Evolutionary conservation across 2,888 invertebrate genomes (phyloP), one percentile per base, ranked within the genome.

Genomic region (Meliscaeva auricollis): DNA sequence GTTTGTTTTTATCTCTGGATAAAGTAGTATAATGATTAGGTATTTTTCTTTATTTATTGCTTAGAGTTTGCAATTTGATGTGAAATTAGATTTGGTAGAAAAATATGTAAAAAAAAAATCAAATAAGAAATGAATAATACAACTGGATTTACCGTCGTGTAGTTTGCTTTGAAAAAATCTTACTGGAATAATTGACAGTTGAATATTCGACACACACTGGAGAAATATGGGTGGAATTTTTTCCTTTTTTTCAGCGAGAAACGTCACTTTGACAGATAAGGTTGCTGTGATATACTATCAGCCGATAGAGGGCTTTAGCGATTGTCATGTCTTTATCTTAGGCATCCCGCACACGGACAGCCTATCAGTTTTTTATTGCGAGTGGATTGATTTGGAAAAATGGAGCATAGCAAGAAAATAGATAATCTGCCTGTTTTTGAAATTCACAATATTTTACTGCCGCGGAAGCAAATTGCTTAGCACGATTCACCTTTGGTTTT

Each of bases 101-200:
- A 68, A 38, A 73, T 75, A 41, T 54, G 9, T 41, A n/a, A 48
- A 60, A 30, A 26, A 26, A 26, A 26, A 26, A 26, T 66, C 35
- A 81, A 52, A 56, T 30, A 22, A 73, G 60, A 60, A 52, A 44
- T 62, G 66, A 60, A 81, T 50, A 70, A 66, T 50, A 68, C 64
- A 46, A 26, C 26, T 3, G 26, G 52, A 15, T 70, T 60, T 50
- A 64, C 69, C 69, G 50, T 58, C 22, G 60, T 66, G 44, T 46
- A 6, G 64, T 17, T 64, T 20, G 11, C 46, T 32, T 46, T 58
- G 60, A 54, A 72, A 84, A 64, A 76, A 60, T 60, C 11, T 75
- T 72, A 35, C 50, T 80, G 60, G 70, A 22, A 1, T 22, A 80
- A 72, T n/a, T 80, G 80, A 78, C 84, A 85, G 68, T 44, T 72